Base-by-base conservation (phyloP, 2,888 invertebrate genomes). In the Andrena chrysosceles region DNA sequence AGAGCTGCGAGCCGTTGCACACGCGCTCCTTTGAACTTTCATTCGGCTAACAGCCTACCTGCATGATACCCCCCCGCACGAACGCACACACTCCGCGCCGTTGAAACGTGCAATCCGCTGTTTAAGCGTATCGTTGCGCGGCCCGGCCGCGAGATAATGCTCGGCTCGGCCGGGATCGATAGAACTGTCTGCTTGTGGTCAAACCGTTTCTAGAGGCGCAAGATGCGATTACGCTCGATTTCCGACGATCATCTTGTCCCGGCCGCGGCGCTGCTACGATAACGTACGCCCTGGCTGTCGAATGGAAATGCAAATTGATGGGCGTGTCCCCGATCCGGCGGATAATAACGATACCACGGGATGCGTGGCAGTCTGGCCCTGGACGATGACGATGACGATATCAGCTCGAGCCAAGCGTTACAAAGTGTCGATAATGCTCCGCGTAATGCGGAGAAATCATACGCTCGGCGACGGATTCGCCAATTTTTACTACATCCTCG, bases 231-330 rank as follows among this genome's bases (percentile, higher is more conserved):
- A 77, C 73, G 74, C 74, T 72, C 77, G 77, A 87, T 87, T 78
- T 62, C 72, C 76, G 78, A 74, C 56, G 75, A 87, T 83, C 84
- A 81, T 71, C 68, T 66, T 10, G 66, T 79, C 80, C n/a, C 48
- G 48, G 48, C 67, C 35, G 33, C 78, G 62, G 67, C 35, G 33
- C 78, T 52, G 67, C 6, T 31, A 26, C 35, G 87, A 83, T 85
- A 85, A 63, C 83, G 85, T 75, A 56, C 67, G 23, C 23, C 23
- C 78, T 72, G 64, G 66, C 67, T 66, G 75, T 71, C 83, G 78
- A 84, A 81, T 83, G 85, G 87, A 85, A 76, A 86, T 77, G 85
- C 83, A 86, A 86, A 86, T 86, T 68, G 86, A 83, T 87, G 87
- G 87, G 88, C 86, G 87, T 85, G 83, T 62, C 77, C 52, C 35